Base-by-base conservation (phyloP, 2,888 invertebrate genomes). In the Gortyna flavago region DNA sequence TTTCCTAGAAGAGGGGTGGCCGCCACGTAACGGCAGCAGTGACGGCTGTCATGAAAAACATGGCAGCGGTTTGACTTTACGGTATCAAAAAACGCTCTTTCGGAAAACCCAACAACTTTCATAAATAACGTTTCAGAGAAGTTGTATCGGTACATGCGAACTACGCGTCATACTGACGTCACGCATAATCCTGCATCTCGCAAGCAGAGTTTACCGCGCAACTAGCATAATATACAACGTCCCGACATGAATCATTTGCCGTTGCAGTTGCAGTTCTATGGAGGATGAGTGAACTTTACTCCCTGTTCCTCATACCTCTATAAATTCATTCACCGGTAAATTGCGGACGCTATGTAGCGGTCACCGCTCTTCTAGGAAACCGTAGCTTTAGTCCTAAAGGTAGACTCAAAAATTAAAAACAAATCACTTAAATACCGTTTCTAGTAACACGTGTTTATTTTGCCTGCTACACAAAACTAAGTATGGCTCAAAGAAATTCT, bases 391-490 rank as follows among this genome's bases (percentile, higher is more conserved):
- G 61, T 62, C 8, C 21, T 32, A 32, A 18, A n/a, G 2, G 11
- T 16, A 38, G 9, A 32, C 5, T 38, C 16, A 2, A 65, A 44
- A 41, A 21, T 38, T 8, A 38, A 16, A n/a, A 67, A 18, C 21
- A 21, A 21, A 44, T 21, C 21, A 13, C 21, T 29, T 29, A 59
- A 41, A 41, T 21, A 35, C 7, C 2, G n/a, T 35, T 65, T 35
- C n/a, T 35, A 48, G 0, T 29, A 44, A 74, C 54, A 44, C 38
- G 21, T 57, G 48, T n/a, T 67, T 7, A 38, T 57, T 44, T 35
- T 7, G 2, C 16, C n/a, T 61, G 44, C 18, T 61, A 48, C 35
- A 48, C 38, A 62, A 75, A 72, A 72, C 29, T 72, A 72, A 72
- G 35, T 57, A 44, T 25, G 2, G 9, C 18, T 44, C 25, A 32